phyloP scores from a whole-genome alignment of 2,797 vertebrate species.

The Graptemys geographica region DNA sequence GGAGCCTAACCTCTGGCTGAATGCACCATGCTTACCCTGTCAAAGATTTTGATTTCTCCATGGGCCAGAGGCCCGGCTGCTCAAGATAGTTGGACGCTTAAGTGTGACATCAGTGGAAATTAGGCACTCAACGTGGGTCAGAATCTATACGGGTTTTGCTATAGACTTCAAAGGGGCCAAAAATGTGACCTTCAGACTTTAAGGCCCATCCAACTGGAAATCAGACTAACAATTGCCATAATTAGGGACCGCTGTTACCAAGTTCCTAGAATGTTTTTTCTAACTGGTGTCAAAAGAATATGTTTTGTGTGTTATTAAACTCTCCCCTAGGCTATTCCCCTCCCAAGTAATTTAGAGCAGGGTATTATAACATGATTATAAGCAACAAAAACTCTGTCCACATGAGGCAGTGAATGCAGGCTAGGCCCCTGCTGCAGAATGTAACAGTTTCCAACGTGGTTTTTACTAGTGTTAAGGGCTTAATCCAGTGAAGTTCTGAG shows the following conservation, averaged over 20 bases:
- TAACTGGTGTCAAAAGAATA: background rate
- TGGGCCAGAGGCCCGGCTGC: background rate
- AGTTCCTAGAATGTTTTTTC: background rate
- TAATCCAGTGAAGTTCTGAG: background rate
- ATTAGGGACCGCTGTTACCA: background rate
- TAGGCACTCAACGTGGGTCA: background rate
- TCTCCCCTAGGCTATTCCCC: no score
- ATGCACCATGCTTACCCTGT: no score
- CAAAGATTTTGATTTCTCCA: background rate
- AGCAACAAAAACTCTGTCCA: background rate
- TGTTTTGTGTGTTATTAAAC: background rate
- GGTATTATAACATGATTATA: background rate
- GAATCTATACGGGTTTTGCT: background rate
- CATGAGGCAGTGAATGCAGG: background rate
- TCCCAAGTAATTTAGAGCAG: background rate
- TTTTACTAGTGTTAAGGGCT: background rate
- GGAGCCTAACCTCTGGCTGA: background rate
- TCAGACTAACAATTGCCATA: no score
- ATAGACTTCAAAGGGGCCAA: no score
- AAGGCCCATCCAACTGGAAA: background rate
- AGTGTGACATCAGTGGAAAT: background rate
- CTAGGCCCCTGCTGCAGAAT: background rate
- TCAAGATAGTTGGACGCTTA: background rate
- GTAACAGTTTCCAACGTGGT: background rate
- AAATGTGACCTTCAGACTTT: background rate